Evolutionary conservation across 1,140 invertebrate genomes (phyloP).

Genomic region (Acyrthosiphon pisum): DNA sequence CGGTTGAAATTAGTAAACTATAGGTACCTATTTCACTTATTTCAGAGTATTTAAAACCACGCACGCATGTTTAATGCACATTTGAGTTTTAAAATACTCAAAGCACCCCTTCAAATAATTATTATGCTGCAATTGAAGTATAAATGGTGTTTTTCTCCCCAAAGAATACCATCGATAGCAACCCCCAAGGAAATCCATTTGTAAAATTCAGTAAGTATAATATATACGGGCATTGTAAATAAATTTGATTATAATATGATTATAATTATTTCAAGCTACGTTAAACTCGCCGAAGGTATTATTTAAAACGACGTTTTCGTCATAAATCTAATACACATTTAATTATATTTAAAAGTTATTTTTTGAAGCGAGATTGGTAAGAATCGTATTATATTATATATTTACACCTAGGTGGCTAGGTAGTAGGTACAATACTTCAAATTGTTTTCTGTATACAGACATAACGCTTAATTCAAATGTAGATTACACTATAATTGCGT

Average conservation of each 20-base stretch:
- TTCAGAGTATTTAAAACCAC: neutral
- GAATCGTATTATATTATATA: neutral
- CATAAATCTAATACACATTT: neutral
- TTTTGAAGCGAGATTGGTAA: neutral
- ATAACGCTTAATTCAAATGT: neutral
- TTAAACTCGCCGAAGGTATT: neutral
- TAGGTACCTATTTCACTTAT: too few species aligned
- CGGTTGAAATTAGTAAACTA: neutral
- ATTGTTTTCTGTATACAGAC: neutral
- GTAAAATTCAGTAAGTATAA: neutral
- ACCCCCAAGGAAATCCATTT: neutral
- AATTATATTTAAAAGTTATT: neutral
- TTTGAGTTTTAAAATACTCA: neutral
- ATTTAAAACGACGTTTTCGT: neutral
- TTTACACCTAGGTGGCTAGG: neutral
- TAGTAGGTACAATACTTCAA: neutral
- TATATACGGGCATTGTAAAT: neutral
- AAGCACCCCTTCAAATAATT: neutral
- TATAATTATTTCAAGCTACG: neutral
- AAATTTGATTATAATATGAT: neutral
- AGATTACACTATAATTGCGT: neutral
- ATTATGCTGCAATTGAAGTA: neutral
- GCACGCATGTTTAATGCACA: neutral
- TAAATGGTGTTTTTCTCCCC: neutral
- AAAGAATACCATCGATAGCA: neutral